A percentile compares a stretch with the other conserved stretches of the same genome.
phyloP scores from a whole-genome alignment of 2,113 vertebrate species.

The Girardinichthys multiradiatus region DNA sequence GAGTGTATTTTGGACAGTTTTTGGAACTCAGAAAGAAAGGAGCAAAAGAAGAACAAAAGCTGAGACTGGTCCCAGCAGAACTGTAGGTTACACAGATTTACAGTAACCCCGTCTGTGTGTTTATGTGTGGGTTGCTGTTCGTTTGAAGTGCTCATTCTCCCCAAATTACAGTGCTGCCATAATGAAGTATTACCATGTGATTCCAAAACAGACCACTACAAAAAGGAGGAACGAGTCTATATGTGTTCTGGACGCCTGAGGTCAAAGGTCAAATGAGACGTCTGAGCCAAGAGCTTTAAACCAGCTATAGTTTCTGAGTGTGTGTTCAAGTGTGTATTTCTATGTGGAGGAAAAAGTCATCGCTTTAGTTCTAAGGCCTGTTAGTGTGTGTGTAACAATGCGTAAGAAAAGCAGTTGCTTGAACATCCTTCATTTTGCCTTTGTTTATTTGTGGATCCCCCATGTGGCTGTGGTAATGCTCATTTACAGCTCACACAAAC shows the following conservation, averaged over 20 bases:
- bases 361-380: constrained; percentile 28
- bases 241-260: constrained; percentile 45
- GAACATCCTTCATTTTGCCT: constrained; percentile 50
- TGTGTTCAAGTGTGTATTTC: neutral
- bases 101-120: constrained; percentile 70
- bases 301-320: neutral
- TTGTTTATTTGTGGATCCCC: constrained; percentile 32
- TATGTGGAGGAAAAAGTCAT: too few relatives aligned
- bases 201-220: constrained; percentile 70
- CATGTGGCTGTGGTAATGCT: constrained; percentile 55
- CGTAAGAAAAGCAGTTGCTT: constrained; percentile 38
- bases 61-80: constrained; percentile 73
- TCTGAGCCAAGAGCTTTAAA: constrained; percentile 5
- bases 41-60: constrained; percentile 52
- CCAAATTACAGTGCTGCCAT: constrained; percentile 81
- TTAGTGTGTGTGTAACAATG: constrained; percentile 55
- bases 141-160: constrained; percentile 78
- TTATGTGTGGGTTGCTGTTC: constrained; percentile 71
- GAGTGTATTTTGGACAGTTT: constrained; percentile 77
- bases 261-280: constrained; percentile 60
- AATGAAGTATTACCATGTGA: constrained; percentile 81
- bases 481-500: constrained; percentile 32
- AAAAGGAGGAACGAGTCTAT: constrained; percentile 31
- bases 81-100: constrained; percentile 65
- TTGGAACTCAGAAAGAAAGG: constrained; percentile 56